These are phyloP conservation scores for Saccostrea cuccullata DNA, from an alignment of 1,140 invertebrate species.

Conservation along the genomic window DNA sequence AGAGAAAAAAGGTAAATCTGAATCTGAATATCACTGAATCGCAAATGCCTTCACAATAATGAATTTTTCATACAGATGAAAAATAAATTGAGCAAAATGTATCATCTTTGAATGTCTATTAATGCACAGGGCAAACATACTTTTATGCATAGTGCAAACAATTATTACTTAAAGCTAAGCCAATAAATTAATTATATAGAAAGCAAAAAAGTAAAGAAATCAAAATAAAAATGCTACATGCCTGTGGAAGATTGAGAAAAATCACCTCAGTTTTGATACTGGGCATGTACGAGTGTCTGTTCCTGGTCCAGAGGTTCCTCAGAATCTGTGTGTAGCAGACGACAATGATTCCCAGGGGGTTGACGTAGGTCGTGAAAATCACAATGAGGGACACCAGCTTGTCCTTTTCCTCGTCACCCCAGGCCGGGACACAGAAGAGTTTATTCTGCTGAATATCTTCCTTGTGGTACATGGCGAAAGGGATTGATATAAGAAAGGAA, in stretches of 20 bases:
- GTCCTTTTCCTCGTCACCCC: constrained; percentile 22
- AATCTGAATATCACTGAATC: too few relatives aligned
- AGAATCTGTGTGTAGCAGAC: constrained; percentile 55
- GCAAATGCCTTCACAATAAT: too few relatives aligned
- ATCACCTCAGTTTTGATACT: constrained; percentile 40
- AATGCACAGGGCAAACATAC: too few relatives aligned
- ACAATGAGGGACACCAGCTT: constrained; percentile 40
- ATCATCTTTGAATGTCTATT: too few relatives aligned
- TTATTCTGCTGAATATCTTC: background rate
- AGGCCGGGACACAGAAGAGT: background rate
- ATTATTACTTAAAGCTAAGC: too few relatives aligned
- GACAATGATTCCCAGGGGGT: constrained; percentile 47
- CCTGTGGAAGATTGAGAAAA: constrained; percentile 1
- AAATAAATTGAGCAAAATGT: too few relatives aligned
- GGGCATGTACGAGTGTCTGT: background rate
- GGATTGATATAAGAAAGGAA: constrained; percentile 64
- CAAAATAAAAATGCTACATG: background rate
- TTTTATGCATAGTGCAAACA: too few relatives aligned
- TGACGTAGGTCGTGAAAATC: constrained; percentile 51
- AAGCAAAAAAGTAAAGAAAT: background rate
- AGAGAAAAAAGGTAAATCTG: too few relatives aligned
- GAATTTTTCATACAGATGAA: too few relatives aligned
- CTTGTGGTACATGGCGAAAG: constrained; percentile 65
- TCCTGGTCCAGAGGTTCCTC: constrained; percentile 46
- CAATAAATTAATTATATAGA: too few relatives aligned